Evolutionary conservation across 2,797 vertebrate genomes (phyloP).

Genomic region (Sebastes wilsoni): DNA sequence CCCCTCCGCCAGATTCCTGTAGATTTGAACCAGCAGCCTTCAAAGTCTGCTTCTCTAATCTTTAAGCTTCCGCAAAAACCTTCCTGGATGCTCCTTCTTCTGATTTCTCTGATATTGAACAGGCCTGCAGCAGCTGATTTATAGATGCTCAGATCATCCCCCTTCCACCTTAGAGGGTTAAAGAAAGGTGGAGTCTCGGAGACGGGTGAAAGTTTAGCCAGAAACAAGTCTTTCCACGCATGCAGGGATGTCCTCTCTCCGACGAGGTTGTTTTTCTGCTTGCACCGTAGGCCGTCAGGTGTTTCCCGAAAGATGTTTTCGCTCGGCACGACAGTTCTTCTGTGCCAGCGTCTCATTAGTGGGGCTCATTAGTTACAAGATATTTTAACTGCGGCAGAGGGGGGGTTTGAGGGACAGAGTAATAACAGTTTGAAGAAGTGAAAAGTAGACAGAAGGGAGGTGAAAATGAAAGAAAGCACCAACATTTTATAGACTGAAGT

Average conservation of each 20-base stretch:
- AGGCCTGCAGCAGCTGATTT: slow-evolving; percentile 72
- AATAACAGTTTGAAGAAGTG: slow-evolving; percentile 49
- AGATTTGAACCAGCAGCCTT: slow-evolving; percentile 52
- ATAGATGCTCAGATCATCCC: slow-evolving; percentile 64
- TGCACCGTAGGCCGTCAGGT: slow-evolving; percentile 60
- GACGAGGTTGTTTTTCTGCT: slow-evolving; percentile 32
- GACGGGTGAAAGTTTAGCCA: slow-evolving; percentile 68
- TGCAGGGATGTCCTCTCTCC: slow-evolving; percentile 58
- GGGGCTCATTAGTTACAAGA: slow-evolving; percentile 64
- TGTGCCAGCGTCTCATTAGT: slow-evolving; percentile 72
- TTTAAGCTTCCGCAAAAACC: slow-evolving; percentile 30
- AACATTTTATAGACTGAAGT: slow-evolving; percentile 74
- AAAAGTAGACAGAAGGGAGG: slow-evolving; percentile 38
- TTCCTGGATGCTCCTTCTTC: slow-evolving; percentile 58
- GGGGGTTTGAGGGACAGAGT: background rate
- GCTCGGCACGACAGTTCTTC: slow-evolving; percentile 19
- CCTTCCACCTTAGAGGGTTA: slow-evolving; percentile 67
- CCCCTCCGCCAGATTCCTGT: background rate
- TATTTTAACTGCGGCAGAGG: slow-evolving; percentile 49
- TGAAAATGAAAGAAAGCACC: slow-evolving; percentile 41
- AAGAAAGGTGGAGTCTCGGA: slow-evolving; percentile 59
- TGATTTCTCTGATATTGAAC: slow-evolving; percentile 68
- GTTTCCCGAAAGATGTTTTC: slow-evolving; percentile 39
- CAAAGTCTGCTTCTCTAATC: slow-evolving; percentile 50
- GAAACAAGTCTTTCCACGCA: slow-evolving; percentile 73